Conservation (phyloP, 2,797 vertebrate species). For the Pterois miles region DNA sequence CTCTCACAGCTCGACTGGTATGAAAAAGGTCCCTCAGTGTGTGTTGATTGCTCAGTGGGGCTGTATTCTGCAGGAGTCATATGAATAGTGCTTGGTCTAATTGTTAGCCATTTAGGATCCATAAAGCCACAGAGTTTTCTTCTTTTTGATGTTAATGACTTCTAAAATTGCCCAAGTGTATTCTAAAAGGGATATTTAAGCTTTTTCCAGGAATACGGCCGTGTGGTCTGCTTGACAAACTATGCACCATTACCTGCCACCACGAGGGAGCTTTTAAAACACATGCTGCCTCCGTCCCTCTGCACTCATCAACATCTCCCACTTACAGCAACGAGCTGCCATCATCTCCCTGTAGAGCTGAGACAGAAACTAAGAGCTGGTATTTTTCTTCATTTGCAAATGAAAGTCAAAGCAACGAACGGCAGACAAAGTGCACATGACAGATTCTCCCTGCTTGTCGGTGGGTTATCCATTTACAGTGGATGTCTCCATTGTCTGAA, state of each 20-base stretch:
- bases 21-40: neutral
- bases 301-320: conserved; percentile 24
- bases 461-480: neutral
- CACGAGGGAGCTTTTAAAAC: conserved; percentile 35
- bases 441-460: neutral
- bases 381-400: conserved; percentile 16
- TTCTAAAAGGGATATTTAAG: conserved; percentile 27
- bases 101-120: conserved; percentile 35
- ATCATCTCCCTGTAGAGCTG: neutral
- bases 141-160: conserved; percentile 28
- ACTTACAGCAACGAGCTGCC: conserved; percentile 4
- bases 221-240: conserved; percentile 25
- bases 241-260: conserved; percentile 17
- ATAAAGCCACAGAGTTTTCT: conserved; percentile 19
- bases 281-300: conserved; percentile 20
- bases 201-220: conserved; percentile 1
- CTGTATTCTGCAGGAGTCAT: neutral
- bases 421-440: neutral
- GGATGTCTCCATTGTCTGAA: neutral
- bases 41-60: conserved; percentile 20
- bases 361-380: neutral
- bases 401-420: neutral
- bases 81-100: conserved; percentile 21
- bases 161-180: conserved; percentile 22
- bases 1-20: conserved; percentile 2